Evolutionary conservation across 2,797 vertebrate genomes (phyloP).

Genomic region (Dryobates pubescens): DNA sequence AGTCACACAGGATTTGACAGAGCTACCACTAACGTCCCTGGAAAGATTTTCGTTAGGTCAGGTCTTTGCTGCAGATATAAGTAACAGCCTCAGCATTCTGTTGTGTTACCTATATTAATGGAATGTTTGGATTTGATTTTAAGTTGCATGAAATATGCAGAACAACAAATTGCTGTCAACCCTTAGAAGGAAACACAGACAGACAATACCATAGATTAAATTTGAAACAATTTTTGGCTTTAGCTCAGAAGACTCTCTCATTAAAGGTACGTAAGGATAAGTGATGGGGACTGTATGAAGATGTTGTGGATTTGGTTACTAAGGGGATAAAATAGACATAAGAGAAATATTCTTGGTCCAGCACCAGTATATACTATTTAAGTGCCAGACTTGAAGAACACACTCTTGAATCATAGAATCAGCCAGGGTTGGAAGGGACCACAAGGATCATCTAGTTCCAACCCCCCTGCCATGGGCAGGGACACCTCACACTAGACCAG

Average conservation of each 20-base stretch:
- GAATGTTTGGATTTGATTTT: background rate
- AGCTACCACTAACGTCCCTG: background rate
- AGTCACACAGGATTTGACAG: background rate
- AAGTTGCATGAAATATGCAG: background rate
- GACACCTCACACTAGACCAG: too few species aligned
- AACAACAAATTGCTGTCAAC: background rate
- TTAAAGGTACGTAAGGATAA: background rate
- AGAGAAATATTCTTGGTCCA: conserved; percentile 26
- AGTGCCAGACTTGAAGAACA: background rate
- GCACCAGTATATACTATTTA: background rate
- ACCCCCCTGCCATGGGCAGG: too few species aligned
- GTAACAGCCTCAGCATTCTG: background rate
- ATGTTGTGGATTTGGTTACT: background rate
- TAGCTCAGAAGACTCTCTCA: background rate
- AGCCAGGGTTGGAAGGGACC: too few species aligned
- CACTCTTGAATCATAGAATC: background rate
- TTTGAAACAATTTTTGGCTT: conserved; percentile 12
- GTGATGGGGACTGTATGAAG: background rate
- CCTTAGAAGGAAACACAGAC: background rate
- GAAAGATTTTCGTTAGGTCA: background rate
- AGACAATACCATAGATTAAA: background rate
- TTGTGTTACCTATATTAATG: background rate
- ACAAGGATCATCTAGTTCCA: too few species aligned
- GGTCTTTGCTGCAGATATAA: background rate
- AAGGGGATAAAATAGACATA: background rate